Conservation (phyloP, 2,888 invertebrate species). For the Pachycephus smyrnensis region DNA sequence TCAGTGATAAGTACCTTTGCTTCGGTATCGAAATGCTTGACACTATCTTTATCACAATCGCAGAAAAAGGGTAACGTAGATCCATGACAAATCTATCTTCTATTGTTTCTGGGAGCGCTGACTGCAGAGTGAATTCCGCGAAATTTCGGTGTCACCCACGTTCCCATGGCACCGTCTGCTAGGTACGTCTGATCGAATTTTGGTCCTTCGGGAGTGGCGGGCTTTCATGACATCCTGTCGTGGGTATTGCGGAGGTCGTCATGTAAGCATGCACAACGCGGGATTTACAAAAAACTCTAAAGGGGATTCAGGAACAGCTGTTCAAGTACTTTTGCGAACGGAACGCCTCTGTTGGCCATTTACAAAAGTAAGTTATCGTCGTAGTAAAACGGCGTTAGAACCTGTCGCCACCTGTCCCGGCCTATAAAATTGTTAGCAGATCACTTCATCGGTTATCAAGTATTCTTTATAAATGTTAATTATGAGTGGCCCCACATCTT, state of each 20-base stretch:
- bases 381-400: not conserved
- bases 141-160: too few species aligned
- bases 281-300: not conserved
- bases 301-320: not conserved
- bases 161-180: too few species aligned
- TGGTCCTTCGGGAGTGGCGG: too few species aligned
- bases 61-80: too few species aligned
- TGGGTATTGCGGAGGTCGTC: not conserved
- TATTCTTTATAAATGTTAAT: not conserved
- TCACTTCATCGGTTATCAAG: not conserved
- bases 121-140: too few species aligned
- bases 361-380: not conserved
- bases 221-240: not conserved
- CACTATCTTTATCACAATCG: too few species aligned
- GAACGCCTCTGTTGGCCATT: not conserved
- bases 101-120: too few species aligned
- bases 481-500: not conserved
- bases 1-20: too few species aligned
- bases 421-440: not conserved
- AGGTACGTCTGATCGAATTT: too few species aligned
- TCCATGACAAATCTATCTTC: too few species aligned
- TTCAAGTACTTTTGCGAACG: not conserved
- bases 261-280: not conserved
- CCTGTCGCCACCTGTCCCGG: not conserved
- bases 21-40: too few species aligned